phyloP scores from a whole-genome alignment of 2,888 invertebrate genomes.

The Leucozona laternaria region DNA sequence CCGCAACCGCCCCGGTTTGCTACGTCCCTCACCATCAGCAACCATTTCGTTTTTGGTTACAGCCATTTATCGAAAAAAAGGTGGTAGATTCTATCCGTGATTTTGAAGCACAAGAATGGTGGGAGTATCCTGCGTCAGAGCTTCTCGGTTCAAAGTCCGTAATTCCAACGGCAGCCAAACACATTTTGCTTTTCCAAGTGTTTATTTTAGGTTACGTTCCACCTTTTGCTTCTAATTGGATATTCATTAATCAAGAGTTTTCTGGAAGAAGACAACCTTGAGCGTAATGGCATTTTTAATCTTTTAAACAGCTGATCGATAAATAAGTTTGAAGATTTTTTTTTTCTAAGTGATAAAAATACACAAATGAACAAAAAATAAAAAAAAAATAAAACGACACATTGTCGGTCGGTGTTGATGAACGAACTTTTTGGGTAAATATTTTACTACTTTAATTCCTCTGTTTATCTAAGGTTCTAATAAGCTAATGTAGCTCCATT shows the following conservation, averaged over 20 bases:
- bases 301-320: neutral
- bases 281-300: neutral
- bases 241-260: slow-evolving; percentile 59
- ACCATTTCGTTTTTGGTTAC: slow-evolving; percentile 11
- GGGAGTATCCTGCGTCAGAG: neutral
- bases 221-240: slow-evolving; percentile 47
- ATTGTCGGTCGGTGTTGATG: too few relatives aligned
- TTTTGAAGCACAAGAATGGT: neutral
- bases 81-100: neutral
- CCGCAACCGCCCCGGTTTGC: neutral
- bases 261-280: neutral
- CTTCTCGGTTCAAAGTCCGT: neutral
- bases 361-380: too few relatives aligned
- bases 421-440: too few relatives aligned
- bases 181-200: slow-evolving; percentile 33
- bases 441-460: too few relatives aligned
- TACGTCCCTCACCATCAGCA: neutral
- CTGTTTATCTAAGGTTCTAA: too few relatives aligned
- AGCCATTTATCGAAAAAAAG: slow-evolving; percentile 43
- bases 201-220: slow-evolving; percentile 37
- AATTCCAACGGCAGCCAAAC: slow-evolving; percentile 9
- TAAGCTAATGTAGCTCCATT: neutral
- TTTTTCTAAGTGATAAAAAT: too few relatives aligned
- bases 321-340: neutral
- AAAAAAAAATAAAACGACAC: too few relatives aligned